phyloP scores from a whole-genome alignment of 2,888 invertebrate genomes.

The Patella depressa region DNA sequence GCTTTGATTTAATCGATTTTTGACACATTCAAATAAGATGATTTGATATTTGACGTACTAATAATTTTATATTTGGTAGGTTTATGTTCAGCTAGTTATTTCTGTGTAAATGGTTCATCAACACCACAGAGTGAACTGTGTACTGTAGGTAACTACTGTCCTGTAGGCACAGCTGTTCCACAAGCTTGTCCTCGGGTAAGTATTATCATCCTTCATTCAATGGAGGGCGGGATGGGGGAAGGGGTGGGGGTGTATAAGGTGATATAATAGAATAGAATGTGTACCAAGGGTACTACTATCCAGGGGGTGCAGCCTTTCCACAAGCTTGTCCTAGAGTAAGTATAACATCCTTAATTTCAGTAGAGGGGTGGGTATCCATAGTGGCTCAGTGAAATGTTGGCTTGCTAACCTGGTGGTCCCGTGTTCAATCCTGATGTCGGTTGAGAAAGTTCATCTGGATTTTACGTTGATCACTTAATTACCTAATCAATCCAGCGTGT shows the following conservation, averaged over 20 bases:
- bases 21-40: neutral
- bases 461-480: neutral
- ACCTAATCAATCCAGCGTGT: too few relatives aligned
- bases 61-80: slow-evolving; percentile 38
- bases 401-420: too few relatives aligned
- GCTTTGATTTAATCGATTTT: too few relatives aligned
- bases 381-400: neutral
- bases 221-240: too few relatives aligned
- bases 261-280: slow-evolving; percentile 52
- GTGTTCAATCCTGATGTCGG: too few relatives aligned
- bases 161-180: slow-evolving; percentile 54
- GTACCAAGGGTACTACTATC: slow-evolving; percentile 59
- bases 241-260: too few relatives aligned
- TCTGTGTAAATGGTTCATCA: slow-evolving; percentile 60
- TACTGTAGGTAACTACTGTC: slow-evolving; percentile 59
- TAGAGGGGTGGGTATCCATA: too few relatives aligned
- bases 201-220: neutral
- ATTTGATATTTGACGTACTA: neutral
- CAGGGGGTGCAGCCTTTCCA: slow-evolving; percentile 55
- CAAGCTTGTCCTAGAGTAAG: slow-evolving; percentile 60
- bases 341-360: neutral
- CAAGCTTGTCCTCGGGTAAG: slow-evolving; percentile 61
- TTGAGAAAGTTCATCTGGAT: neutral
- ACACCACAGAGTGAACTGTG: slow-evolving; percentile 52
- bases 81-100: slow-evolving; percentile 59